Evolutionary conservation across 2,888 invertebrate genomes (phyloP), one percentile per base, ranked within the genome.

Genomic region (Callyntrura sp.): DNA sequence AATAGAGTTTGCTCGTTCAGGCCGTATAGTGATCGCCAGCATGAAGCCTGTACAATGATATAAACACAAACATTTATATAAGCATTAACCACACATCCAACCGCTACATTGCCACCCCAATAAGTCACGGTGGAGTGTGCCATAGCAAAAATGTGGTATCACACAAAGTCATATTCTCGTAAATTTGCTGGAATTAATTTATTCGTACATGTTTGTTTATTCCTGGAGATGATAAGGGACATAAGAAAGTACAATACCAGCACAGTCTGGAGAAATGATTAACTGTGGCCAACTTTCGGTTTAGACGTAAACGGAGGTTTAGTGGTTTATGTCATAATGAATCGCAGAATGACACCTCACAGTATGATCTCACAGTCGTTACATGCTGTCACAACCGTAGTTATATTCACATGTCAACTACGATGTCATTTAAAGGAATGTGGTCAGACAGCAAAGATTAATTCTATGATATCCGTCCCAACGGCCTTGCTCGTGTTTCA

Each of bases 1-100:
- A 20, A 92, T 90, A n/a, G 88, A 73, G 9, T 91, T 57, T 48
- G 92, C 91, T 70, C 48, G 84, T 48, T 92, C 92, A 45, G 90
- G 91, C 14, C 88, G 70, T 20, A 92, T 86, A 12, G 92, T 86
- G n/a, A 91, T 83, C 57, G 88, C 88, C 57, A 85, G 55, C 88
- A 91, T 90, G 79, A 92, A 88, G 23, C 92, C 91, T 92, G 48
- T 55, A 12, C 2, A 12, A 62, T 43, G 43, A 28, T 0, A 20
- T 6, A 81, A 43, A 68, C 11, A 68, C 43, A 6, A 68, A n/a
- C 2, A 35, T 35, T 35, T 35, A 35, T 35, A 35, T 35, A 6
- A 35, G 6, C 35, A 35, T 35, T 35, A 4, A 35, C 35, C 35
- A 35, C 35, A 35, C 2, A 4, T 35, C 35, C 35, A 35, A 35